phyloP scores from a whole-genome alignment of 2,888 invertebrate genomes.

The Leucophora obtusa region DNA sequence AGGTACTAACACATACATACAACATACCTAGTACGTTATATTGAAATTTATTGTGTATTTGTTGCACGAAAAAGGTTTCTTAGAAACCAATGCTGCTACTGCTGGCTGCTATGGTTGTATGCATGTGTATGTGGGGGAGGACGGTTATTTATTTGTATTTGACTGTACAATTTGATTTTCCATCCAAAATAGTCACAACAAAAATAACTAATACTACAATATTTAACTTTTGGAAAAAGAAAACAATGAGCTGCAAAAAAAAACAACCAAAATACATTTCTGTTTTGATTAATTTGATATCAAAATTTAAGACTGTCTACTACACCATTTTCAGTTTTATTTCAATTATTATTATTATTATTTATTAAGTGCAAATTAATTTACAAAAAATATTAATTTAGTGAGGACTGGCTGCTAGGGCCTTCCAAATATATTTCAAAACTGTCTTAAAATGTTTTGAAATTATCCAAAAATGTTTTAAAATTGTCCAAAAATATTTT shows the following conservation, averaged over 20 bases:
- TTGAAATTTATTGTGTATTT: constrained; percentile 63
- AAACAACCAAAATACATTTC: background rate
- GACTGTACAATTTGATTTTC: background rate
- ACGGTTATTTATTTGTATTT: background rate
- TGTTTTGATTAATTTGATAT: no score
- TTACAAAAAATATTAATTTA: no score
- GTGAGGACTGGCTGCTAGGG: no score
- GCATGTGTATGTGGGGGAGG: background rate
- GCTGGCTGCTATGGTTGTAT: constrained; percentile 15
- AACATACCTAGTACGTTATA: background rate
- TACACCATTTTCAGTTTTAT: no score
- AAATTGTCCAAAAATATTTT: no score
- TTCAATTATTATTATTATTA: no score
- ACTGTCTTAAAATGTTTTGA: no score
- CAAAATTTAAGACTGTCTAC: no score
- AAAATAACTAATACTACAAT: background rate
- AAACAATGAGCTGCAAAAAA: background rate
- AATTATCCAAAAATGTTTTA: no score
- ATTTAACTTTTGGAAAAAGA: background rate
- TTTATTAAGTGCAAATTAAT: no score
- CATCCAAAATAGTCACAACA: background rate
- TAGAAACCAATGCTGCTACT: constrained; percentile 43
- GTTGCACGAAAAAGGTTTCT: constrained; percentile 56
- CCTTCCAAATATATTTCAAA: no score
- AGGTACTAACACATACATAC: background rate